Evolutionary conservation across 2,888 invertebrate species (phyloP), one percentile per base, ranked within the genome.

Genomic region (Tenthredo mesomela): DNA sequence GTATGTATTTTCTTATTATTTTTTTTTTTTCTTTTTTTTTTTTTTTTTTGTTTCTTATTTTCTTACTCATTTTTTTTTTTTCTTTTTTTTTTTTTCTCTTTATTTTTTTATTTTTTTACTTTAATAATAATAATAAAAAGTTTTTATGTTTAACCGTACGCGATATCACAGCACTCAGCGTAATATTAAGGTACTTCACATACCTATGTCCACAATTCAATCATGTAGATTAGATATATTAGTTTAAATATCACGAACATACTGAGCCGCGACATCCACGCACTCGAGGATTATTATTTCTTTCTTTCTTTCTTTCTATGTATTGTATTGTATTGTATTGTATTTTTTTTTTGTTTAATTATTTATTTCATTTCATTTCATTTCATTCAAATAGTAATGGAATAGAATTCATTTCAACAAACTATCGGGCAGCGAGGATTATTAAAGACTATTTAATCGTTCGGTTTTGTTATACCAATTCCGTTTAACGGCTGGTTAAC

Each of bases 101-200:
- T 58, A 86, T 78, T 77, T 78, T 58, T 29, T 80, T 84, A 50
- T 85, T 78, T 77, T 78, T 58, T 29, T 58, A 58, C 73, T 82
- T 50, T 86, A 82, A 85, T 87, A 89, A 91, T 90, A 89, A 90
- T 90, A 89, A 90, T 89, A 89, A 88, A 89, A 89, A 86, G 88
- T 88, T 88, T 88, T 67, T 67, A 70, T 89, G 88, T 88, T 67
- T 67, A 67, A 90, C 89, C 89, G 91, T 92, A 93, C 92, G 92
- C 91, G 91, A 93, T 93, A 93, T 93, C 93, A 93, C 93, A 93
- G 93, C 91, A 90, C 91, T 93, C 91, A 93, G 92, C 92, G 90
- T 89, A 90, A 89, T 86, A 87, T 89, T 88, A 89, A 88, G 82
- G 85, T 78, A 87, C 85, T 75, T 65, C 58, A 65, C 47, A 80